Conservation (phyloP, 1,140 invertebrate genomes). For the Chrysomallon squamiferum region DNA sequence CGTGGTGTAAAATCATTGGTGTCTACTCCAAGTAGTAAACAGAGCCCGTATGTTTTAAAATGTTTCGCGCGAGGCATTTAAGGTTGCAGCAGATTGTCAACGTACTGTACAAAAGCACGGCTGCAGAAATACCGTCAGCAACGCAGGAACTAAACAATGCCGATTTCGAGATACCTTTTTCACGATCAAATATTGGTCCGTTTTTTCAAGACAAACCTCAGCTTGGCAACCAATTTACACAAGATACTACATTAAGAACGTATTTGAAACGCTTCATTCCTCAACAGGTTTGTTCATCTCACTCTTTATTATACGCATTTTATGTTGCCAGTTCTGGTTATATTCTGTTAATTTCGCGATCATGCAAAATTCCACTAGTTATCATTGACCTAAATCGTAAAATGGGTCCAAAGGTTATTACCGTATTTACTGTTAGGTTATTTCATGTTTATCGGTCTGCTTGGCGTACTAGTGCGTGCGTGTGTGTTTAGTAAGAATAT, state of each 20-base stretch:
- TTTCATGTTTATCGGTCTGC: too few relatives aligned
- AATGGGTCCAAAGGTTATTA: neutral
- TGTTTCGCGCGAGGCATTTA: neutral
- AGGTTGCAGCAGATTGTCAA: neutral
- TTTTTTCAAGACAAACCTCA: conserved; percentile 60
- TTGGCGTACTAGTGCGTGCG: too few relatives aligned
- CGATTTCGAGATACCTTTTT: conserved; percentile 28
- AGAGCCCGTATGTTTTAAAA: too few relatives aligned
- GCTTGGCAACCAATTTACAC: conserved; percentile 58
- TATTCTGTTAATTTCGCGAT: neutral
- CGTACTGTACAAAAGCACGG: neutral
- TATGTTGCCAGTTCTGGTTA: conserved; percentile 30
- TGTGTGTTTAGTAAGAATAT: too few relatives aligned
- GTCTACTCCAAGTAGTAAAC: too few relatives aligned
- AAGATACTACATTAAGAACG: conserved; percentile 52
- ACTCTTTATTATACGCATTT: neutral
- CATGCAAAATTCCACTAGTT: neutral
- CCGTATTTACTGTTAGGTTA: neutral
- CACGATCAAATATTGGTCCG: conserved; percentile 47
- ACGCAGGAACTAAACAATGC: neutral
- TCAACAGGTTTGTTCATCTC: conserved; percentile 38
- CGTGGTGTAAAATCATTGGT: too few relatives aligned
- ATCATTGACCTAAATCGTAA: neutral
- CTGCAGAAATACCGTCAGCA: neutral
- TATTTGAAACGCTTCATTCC: conserved; percentile 56